phyloP scores from a whole-genome alignment of 2,113 vertebrate genomes.

The Epinephelus cyanopodus region DNA sequence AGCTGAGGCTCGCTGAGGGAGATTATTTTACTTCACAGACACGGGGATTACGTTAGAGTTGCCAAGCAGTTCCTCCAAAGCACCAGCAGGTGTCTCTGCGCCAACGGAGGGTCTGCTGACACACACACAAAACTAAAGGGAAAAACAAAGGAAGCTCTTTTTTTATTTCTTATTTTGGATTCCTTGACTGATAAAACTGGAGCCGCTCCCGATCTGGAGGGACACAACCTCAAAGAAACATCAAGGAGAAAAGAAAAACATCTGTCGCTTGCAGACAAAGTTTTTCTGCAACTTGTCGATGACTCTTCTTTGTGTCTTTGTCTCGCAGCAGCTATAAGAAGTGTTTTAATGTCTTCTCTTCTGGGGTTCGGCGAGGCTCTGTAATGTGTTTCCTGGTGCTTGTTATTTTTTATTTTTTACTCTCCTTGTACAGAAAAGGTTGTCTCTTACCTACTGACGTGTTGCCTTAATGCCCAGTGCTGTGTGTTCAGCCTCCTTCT shows the following conservation, averaged over 20 bases:
- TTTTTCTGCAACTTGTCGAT: constrained; percentile 6
- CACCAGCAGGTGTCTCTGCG: constrained; percentile 65
- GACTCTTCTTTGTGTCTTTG: constrained; percentile 10
- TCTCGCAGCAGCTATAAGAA: constrained; percentile 17
- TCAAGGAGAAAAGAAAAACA: constrained; percentile 12
- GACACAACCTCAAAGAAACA: constrained; percentile 8
- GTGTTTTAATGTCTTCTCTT: constrained; percentile 33
- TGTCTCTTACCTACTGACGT: constrained; percentile 62
- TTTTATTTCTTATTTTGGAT: neutral
- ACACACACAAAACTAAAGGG: neutral
- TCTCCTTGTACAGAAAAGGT: constrained; percentile 61
- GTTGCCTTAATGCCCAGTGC: constrained; percentile 80
- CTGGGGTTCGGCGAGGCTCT: constrained; percentile 13
- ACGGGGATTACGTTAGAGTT: constrained; percentile 7
- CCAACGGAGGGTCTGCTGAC: constrained; percentile 3
- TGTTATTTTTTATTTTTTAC: constrained; percentile 18
- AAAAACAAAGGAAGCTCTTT: neutral
- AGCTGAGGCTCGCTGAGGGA: constrained; percentile 6
- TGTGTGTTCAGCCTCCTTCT: constrained; percentile 62
- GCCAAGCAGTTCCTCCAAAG: constrained; percentile 46
- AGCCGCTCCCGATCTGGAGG: constrained; percentile 14
- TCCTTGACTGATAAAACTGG: constrained; percentile 29
- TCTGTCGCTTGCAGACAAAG: neutral
- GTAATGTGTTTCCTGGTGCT: constrained; percentile 46
- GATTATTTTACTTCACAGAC: constrained; percentile 23